These are phyloP conservation scores for Agriotes lineatus DNA, from an alignment of 2,888 invertebrate genomes.

Conservation along the genomic window DNA sequence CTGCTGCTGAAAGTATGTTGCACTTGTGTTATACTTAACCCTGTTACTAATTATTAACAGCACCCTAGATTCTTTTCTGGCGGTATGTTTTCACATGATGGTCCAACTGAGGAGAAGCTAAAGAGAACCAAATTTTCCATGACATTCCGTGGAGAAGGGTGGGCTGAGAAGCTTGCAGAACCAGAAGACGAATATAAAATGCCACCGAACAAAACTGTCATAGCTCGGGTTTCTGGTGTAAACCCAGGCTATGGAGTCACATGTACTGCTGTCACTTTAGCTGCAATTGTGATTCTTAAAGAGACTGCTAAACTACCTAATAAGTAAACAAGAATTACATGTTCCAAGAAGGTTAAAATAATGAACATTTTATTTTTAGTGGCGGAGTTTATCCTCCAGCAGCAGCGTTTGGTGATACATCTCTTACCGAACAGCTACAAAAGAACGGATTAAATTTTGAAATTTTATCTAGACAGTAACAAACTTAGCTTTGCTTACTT, in stretches of 20 bases:
- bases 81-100: constrained; percentile 77
- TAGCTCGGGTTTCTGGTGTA: constrained; percentile 74
- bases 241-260: constrained; percentile 91
- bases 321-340: constrained; percentile 69
- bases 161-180: constrained; percentile 74
- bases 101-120: constrained; percentile 73
- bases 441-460: constrained; percentile 81
- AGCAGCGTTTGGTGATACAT: constrained; percentile 86
- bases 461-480: constrained; percentile 59
- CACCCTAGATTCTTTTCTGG: constrained; percentile 73
- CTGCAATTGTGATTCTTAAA: constrained; percentile 81
- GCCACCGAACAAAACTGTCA: constrained; percentile 74
- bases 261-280: constrained; percentile 77
- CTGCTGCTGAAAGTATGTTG: constrained; percentile 76
- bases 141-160: constrained; percentile 83
- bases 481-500: too few species aligned
- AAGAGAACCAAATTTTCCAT: constrained; percentile 75
- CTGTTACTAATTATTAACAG: constrained; percentile 39
- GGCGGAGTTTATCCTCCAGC: constrained; percentile 92
- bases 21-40: too few species aligned
- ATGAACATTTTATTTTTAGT: too few species aligned
- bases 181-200: constrained; percentile 70
- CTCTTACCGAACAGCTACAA: constrained; percentile 79
- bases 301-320: constrained; percentile 83
- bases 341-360: too few species aligned